phyloP scores from a whole-genome alignment of 1,140 invertebrate genomes.

The Periplaneta americana region DNA sequence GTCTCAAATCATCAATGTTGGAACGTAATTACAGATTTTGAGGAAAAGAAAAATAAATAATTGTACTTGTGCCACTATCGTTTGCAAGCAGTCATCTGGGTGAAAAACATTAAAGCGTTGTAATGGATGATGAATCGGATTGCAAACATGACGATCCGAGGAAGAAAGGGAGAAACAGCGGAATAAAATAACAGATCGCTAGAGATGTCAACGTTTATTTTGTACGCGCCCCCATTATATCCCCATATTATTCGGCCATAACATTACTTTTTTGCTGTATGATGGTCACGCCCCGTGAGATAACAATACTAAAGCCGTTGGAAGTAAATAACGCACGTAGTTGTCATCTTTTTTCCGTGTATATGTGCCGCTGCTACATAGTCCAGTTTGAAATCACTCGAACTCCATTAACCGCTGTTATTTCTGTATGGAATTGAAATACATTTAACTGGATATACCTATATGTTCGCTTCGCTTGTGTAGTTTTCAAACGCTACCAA shows the following conservation, averaged over 20 bases:
- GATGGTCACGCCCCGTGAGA: too few species aligned
- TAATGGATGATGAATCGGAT: neutral
- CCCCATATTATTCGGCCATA: neutral
- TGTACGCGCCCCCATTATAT: neutral
- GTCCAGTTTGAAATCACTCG: neutral
- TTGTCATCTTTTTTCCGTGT: neutral
- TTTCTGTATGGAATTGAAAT: neutral
- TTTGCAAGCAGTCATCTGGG: neutral
- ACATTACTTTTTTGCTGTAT: neutral
- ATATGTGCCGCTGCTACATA: neutral
- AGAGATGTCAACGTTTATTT: too few species aligned
- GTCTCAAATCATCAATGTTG: too few species aligned
- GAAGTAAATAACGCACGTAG: neutral
- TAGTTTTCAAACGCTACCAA: neutral
- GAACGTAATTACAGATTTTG: too few species aligned
- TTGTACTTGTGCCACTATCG: neutral
- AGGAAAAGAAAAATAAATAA: too few species aligned
- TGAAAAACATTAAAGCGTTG: neutral
- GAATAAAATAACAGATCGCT: neutral
- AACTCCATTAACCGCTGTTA: neutral
- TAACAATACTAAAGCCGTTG: neutral
- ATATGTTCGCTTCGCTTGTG: neutral
- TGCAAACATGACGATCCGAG: neutral
- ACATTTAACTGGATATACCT: neutral
- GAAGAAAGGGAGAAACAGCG: neutral